Evolutionary conservation across 1,140 invertebrate genomes (phyloP), one percentile per base, ranked within the genome.

Genomic region (Lordiphosa mommai): DNA sequence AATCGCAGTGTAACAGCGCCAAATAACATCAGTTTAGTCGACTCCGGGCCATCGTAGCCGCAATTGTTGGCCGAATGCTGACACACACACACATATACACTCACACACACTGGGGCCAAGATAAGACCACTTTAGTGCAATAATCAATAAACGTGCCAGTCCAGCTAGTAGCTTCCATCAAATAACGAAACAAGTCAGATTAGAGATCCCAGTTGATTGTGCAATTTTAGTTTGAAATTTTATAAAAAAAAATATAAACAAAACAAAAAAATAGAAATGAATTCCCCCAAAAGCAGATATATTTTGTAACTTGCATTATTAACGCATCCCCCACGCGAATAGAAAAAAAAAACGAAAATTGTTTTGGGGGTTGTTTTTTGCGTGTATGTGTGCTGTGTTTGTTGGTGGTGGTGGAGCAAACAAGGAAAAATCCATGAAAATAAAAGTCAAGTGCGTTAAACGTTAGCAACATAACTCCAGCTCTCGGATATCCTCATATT

Each of bases 91-190:
- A 40, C 40, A 58, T 48, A 53, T 38, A 55, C 34, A 49, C 10
- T 12, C 32, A 48, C 14, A 38, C 53, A 48, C 53, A 44, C 10
- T 33, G 52, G 36, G 20, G 20, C 20, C 12, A 49, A 52, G 76
- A 80, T 76, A 71, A 76, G 66, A 73, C 47, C 53, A 29, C 34
- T 53, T 38, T 27, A 58, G 64, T 73, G 70, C 70, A 73, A 73
- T 73, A 82, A 82, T 82, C 76, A 76, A 82, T 82, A 82, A 80
- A 82, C 76, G 61, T 74, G 76, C 61, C 61, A 49, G 49, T 34
- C 30, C 59, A 65, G 65, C 56, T 49, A 50, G 30, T 52, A 48
- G 49, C 71, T 76, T 65, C 50, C 36, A 40, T 48, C 65, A 38
- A 17, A 20, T 12, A 43, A 47, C 9, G 32, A 32, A 4, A 36